Base-by-base conservation (phyloP, 2,888 invertebrate genomes). In the Prosopocoilus inquinatus region DNA sequence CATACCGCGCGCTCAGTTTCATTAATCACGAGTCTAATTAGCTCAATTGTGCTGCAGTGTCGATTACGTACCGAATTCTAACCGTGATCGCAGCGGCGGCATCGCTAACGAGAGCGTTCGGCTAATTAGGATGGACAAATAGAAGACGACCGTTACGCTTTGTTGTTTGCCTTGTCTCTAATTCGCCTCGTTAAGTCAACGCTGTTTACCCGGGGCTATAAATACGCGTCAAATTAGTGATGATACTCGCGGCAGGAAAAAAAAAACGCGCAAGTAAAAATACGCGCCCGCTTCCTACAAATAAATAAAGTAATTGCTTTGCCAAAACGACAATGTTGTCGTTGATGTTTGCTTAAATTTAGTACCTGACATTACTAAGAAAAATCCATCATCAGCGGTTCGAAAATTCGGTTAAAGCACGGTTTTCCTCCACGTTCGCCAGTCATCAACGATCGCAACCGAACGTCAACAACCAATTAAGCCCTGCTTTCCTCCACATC, bases 91-190 rank as follows among this genome's bases (percentile, higher is more conserved):
- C 13, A 47, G 38, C 38, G 20, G 39, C 20, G 32, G 38, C 28
- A 38, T 16, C 61, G 61, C 64, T 67, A 67, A 67, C 67, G 67
- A 67, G 67, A 65, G 60, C 66, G 65, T 66, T 67, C 64, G 60
- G 64, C 66, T 67, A 67, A 67, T 67, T 67, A 64, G 67, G 63
- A 64, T 63, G 62, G 65, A 64, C 67, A 67, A 67, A 67, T 65
- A 65, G 55, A 65, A 63, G 65, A 63, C 65, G 63, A 62, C 61
- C 57, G 65, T 63, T 28, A 49, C 39, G 32, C 49, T 50, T 41
- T 16, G 44, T 47, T 55, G 50, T 50, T 51, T 52, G 44, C 50
- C 36, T 45, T 55, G 38, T 47, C 47, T 32, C 35, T 47, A 47
- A 47, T 47, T 47, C 32, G 15, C 32, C 47, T 47, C 35, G 47